Conservation (phyloP, 2,113 vertebrate genomes). For the Chlorodrepanis virens region DNA sequence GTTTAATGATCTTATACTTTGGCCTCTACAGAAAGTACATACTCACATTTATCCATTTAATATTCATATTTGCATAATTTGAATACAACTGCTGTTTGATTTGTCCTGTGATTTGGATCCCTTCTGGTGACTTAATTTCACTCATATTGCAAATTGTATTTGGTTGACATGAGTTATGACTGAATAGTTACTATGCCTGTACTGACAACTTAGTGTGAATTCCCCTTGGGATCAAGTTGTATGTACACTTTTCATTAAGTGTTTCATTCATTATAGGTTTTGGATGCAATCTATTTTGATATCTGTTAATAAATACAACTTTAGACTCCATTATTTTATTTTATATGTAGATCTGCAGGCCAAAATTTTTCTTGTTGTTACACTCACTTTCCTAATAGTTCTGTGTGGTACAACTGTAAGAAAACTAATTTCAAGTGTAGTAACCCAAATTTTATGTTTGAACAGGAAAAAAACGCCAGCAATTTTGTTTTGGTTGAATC, state of each 20-base stretch:
- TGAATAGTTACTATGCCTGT: not conserved
- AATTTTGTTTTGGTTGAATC: slow-evolving; percentile 88
- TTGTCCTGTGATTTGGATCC: not conserved
- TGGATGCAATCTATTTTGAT: not conserved
- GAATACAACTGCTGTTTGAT: not conserved
- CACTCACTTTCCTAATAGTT: not conserved
- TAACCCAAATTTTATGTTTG: not conserved
- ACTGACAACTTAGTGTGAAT: not conserved
- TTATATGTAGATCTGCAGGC: not conserved
- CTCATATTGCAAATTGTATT: not conserved
- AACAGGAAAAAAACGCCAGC: slow-evolving; percentile 40
- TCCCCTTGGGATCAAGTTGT: not conserved
- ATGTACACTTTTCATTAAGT: not conserved
- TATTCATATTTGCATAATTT: not conserved
- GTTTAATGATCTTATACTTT: not conserved
- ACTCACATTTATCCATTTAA: not conserved
- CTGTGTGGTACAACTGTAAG: not conserved
- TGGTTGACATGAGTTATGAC: not conserved
- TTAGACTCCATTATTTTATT: not conserved
- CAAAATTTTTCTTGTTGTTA: not conserved
- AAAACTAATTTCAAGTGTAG: not conserved
- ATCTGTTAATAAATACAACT: not conserved
- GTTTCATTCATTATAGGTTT: not conserved
- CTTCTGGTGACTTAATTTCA: not conserved
- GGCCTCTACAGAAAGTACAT: not conserved